These are phyloP conservation scores for Cyclophora punctaria DNA, from an alignment of 2,888 invertebrate species.

Conservation along the genomic window DNA sequence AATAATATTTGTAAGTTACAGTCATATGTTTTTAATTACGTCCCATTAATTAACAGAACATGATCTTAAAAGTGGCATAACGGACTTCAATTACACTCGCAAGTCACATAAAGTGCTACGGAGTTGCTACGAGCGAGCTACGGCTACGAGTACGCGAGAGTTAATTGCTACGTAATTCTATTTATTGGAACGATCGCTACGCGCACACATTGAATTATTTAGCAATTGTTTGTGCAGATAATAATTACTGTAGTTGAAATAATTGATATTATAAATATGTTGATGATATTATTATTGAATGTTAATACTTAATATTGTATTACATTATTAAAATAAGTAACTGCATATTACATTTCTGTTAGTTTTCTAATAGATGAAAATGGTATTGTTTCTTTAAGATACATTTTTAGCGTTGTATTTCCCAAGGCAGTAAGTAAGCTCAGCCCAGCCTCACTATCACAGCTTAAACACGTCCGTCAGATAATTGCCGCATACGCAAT, in stretches of 20 bases:
- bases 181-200: slow-evolving; percentile 11
- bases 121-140: slow-evolving; percentile 26
- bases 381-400: too few species aligned
- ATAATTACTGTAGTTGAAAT: slow-evolving; percentile 5
- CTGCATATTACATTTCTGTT: too few species aligned
- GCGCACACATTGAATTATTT: slow-evolving; percentile 3
- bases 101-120: slow-evolving; percentile 21
- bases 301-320: too few species aligned
- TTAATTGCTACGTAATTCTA: slow-evolving; percentile 18
- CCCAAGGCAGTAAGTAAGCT: slow-evolving; percentile 41
- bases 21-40: slow-evolving; percentile 2
- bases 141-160: slow-evolving; percentile 23
- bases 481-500: slow-evolving; percentile 57
- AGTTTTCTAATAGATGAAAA: too few species aligned
- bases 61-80: slow-evolving; percentile 1
- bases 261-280: not conserved
- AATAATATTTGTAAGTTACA: too few species aligned
- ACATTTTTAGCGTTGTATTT: slow-evolving; percentile 25
- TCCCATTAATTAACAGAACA: not conserved
- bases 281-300: too few species aligned
- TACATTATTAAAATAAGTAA: too few species aligned
- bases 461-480: slow-evolving; percentile 43
- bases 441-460: slow-evolving; percentile 42
- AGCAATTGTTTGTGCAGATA: not conserved
- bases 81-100: slow-evolving; percentile 1